Evolutionary conservation across 2,888 invertebrate genomes (phyloP), one percentile per base, ranked within the genome.

Genomic region (Eubasilissa splendida): DNA sequence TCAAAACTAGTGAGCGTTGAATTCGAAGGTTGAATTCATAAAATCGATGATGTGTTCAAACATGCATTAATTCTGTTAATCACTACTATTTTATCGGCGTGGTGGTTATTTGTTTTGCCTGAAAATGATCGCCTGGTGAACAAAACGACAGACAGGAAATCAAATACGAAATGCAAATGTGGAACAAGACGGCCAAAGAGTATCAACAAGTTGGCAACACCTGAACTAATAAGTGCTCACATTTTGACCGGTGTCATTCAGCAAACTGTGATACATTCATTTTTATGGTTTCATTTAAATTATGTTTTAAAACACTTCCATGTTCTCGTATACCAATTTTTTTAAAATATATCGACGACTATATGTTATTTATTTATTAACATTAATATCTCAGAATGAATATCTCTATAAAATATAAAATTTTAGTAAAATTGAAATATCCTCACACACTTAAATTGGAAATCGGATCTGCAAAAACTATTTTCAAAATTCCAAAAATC

Each of bases 171-270:
- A 60, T 80, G 59, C 66, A 65, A 60, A 59, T 74, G 71, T 22
- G 50, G 65, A 33, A 42, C 52, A 75, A 81, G 53, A 79, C 56
- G 68, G 71, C 53, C 82, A 76, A 68, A 79, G 77, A 50, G 63
- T 71, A 31, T 76, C 2, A 12, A 54, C 54, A 58, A 50, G n/a
- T n/a, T 12, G 52, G 14, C 56, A 42, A 56, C 70, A 70, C 56
- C 58, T 70, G 77, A 65, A 52, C 50, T 70, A 70, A 65, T 58
- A 68, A 53, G 65, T 75, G 33, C 14, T 59, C 79, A 80, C 66
- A 68, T 76, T 60, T 80, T 80, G 79, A 79, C 79, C 81, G 76
- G 81, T 78, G 75, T 73, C 71, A 73, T 71, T 54, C 71, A 60
- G 9, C 60, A n/a, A 60, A 60, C 60, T 60, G 22, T 60, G 60